Evolutionary conservation across 1,140 invertebrate species (phyloP).

Genomic region (Protaetia brevitarsis): DNA sequence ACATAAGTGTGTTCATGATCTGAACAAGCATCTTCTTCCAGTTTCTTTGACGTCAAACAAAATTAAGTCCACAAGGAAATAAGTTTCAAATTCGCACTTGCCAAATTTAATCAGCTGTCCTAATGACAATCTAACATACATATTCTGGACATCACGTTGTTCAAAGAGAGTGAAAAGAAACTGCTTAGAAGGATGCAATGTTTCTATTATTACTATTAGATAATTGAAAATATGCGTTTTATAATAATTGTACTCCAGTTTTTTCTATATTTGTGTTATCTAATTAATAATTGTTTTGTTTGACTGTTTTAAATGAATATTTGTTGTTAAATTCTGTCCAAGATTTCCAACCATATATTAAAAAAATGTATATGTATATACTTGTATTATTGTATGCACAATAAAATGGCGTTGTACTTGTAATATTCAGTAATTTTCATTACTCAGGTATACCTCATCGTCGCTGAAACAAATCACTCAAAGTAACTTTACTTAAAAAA

Average conservation of each 20-base stretch:
- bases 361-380: conserved; percentile 51
- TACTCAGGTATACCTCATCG: neutral
- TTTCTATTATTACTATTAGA: conserved; percentile 10
- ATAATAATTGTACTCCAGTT: conserved; percentile 26
- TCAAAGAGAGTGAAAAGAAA: neutral
- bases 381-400: conserved; percentile 51
- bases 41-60: neutral
- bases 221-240: conserved; percentile 20
- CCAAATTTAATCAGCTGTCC: neutral
- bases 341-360: conserved; percentile 49
- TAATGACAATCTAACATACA: conserved; percentile 11
- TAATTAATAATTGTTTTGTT: conserved; percentile 42
- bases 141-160: conserved; percentile 19
- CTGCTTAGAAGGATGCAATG: neutral
- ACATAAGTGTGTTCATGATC: conserved; percentile 33
- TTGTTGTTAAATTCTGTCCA: conserved; percentile 52
- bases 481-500: too few species aligned
- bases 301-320: conserved; percentile 46
- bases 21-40: conserved; percentile 28
- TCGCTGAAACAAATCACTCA: neutral
- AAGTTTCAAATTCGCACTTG: neutral
- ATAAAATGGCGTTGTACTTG: conserved; percentile 49
- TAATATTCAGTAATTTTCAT: neutral
- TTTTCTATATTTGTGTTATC: conserved; percentile 26
- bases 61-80: neutral